Base-by-base conservation (phyloP, 2,888 invertebrate genomes). In the Colostygia pectinataria region DNA sequence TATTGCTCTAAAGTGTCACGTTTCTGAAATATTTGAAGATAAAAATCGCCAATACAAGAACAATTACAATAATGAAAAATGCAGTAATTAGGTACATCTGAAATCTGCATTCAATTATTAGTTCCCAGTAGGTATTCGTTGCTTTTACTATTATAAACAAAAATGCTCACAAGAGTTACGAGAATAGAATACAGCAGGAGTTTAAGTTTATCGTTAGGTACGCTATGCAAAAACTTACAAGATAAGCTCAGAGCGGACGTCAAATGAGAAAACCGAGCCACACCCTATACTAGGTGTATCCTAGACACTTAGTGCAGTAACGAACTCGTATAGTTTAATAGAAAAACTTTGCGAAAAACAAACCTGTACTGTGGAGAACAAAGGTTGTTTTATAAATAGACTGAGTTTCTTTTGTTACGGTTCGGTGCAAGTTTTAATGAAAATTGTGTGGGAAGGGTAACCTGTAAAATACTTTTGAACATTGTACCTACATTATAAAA, bases 331-430 rank as follows among this genome's bases (percentile, higher is more conserved):
- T 9, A 28, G 23, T 39, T 34, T 33, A 34, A 34, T 40, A 34
- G 47, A 34, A 40, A 34, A 40, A 36, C 29, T 29, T 47, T 40
- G 34, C 36, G 36, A 40, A 47, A 47, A 47, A 29, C 40, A 29
- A 9, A 8, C 24, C 28, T 33, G 27, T n/a, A n/a, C 18, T n/a
- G 23, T n/a, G n/a, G n/a, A 28, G 13, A 9, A 43, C 36, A 36
- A 39, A 24, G 20, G 28, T 23, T n/a, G n/a, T 46, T 28, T 23
- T 40, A 46, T 28, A 37, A 15, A 39, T 46, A 46, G 33, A 46
- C 15, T 6, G 10, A 34, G 39, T 45, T 45, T 45, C 32, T 27
- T 32, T 32, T 39, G 32, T 10, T 27, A 25, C 6, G 14, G n/a
- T n/a, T n/a, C 9, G 33, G 32, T 33, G 33, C 27, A 46, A 13